Evolutionary conservation across 2,113 vertebrate genomes (phyloP).

Genomic region (Serinus canaria): DNA sequence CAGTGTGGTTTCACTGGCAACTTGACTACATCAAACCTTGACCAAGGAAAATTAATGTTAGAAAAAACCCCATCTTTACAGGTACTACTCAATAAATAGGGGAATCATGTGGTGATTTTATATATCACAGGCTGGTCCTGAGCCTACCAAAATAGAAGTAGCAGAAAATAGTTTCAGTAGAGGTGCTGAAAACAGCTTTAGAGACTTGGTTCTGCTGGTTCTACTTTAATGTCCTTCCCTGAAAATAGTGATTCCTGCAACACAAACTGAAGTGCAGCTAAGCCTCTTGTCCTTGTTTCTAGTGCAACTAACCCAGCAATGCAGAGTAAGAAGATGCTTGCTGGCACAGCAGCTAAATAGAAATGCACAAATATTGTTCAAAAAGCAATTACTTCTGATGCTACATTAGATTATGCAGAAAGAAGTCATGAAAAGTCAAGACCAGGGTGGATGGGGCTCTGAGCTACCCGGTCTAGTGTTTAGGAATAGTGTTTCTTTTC

Average conservation of each 20-base stretch:
- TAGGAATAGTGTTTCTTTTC: background rate
- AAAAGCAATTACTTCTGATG: background rate
- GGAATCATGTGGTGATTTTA: background rate
- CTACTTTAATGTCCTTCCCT: background rate
- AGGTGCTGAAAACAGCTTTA: background rate
- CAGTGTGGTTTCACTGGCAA: background rate
- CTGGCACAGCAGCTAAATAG: background rate
- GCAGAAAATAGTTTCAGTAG: background rate
- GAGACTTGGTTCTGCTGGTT: background rate
- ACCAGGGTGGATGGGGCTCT: background rate
- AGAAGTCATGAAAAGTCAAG: background rate
- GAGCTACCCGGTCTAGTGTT: background rate
- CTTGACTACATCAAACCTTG: background rate
- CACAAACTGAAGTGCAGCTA: background rate
- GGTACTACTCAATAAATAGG: background rate
- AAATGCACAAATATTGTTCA: background rate
- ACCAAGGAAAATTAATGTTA: background rate
- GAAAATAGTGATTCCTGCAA: background rate
- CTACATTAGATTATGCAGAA: background rate
- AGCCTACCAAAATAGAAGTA: background rate
- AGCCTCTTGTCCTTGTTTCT: background rate
- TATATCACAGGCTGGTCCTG: background rate
- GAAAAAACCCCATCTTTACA: background rate
- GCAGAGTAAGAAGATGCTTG: background rate
- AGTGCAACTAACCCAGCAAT: background rate